These are phyloP conservation scores for Phalacrocorax aristotelis DNA, from an alignment of 2,113 vertebrate genomes.

Conservation along the genomic window DNA sequence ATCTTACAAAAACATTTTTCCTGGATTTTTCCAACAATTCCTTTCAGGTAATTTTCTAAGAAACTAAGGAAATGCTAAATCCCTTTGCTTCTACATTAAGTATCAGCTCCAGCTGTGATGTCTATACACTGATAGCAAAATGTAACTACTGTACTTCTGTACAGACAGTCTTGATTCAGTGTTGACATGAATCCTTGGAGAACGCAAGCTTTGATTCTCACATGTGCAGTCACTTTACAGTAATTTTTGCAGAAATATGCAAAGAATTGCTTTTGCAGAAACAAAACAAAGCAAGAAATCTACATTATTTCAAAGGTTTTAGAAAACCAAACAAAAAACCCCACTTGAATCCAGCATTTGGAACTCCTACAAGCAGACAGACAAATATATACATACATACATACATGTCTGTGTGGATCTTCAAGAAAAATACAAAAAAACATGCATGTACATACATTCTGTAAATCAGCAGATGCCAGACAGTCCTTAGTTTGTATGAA, in stretches of 20 bases:
- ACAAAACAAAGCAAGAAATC: not conserved
- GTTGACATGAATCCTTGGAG: not conserved
- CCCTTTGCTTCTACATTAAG: not conserved
- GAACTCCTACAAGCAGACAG: not conserved
- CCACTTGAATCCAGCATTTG: not conserved
- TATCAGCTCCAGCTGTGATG: conserved; percentile 28
- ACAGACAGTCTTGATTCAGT: conserved; percentile 1
- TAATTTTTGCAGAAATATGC: not conserved
- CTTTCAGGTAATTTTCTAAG: not conserved
- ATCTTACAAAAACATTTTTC: not conserved
- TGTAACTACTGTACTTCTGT: conserved; percentile 1
- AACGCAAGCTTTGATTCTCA: not conserved
- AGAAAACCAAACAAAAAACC: not conserved
- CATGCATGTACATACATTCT: not conserved
- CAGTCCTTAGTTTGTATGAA: conserved; percentile 24
- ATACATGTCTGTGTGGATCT: not conserved
- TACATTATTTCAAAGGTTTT: not conserved
- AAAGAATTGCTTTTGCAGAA: conserved; percentile 7
- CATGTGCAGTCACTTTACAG: not conserved
- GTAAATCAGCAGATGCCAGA: conserved; percentile 36
- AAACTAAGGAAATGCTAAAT: conserved; percentile 16
- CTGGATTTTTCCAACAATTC: conserved; percentile 1
- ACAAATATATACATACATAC: not conserved
- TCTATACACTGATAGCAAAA: not conserved
- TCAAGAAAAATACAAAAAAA: not conserved